These are phyloP conservation scores for Andrena bicolor DNA, from an alignment of 2,888 invertebrate species.

Conservation along the genomic window DNA sequence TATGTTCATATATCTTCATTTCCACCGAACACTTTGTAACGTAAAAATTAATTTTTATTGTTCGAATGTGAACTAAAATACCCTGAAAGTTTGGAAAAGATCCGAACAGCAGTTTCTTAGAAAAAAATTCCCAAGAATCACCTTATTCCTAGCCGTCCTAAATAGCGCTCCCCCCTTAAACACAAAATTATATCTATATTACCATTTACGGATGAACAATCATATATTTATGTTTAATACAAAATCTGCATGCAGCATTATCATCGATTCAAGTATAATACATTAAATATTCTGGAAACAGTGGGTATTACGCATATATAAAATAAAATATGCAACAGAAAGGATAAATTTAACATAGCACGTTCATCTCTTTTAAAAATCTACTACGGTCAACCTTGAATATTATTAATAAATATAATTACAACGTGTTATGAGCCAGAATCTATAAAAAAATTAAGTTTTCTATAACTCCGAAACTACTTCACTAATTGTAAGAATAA, in stretches of 20 bases:
- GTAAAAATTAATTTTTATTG: no score
- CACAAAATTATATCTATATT: neutral
- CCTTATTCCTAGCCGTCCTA: no score
- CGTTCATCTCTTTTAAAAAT: neutral
- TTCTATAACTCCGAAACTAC: neutral
- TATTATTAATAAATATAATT: neutral
- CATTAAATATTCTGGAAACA: neutral
- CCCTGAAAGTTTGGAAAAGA: no score
- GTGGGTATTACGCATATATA: neutral
- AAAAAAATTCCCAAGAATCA: no score
- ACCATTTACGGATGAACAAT: neutral
- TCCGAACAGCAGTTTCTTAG: no score
- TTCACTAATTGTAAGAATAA: neutral
- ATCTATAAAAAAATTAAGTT: neutral
- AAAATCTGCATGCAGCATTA: constrained; percentile 38
- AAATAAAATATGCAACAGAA: constrained; percentile 4
- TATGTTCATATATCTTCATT: no score
- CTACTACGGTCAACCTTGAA: no score
- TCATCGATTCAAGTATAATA: constrained; percentile 2
- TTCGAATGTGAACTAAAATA: no score
- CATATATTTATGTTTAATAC: constrained; percentile 12
- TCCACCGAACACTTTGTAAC: no score
- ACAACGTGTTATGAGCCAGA: neutral
- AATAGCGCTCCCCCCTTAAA: no score
- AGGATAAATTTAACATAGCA: neutral